A percentile compares a stretch with the other conserved stretches of the same genome.
Conservation (phyloP, 2,888 invertebrate species). For the Pyralis farinalis region DNA sequence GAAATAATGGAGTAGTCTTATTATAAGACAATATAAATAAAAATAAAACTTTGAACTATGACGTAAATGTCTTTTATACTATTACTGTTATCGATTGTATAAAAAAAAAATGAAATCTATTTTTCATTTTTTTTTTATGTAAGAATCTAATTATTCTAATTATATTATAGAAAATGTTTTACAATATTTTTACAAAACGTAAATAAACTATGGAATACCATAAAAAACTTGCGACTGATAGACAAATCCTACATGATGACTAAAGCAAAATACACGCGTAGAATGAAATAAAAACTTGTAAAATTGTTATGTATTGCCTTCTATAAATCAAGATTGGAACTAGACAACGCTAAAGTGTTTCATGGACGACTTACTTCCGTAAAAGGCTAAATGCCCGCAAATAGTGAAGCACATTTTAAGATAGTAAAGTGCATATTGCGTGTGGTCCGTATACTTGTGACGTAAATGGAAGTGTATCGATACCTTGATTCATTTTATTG, state of each 20-base stretch:
- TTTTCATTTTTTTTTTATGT: no score
- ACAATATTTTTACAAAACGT: no score
- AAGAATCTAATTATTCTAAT: no score
- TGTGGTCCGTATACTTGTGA: constrained; percentile 39
- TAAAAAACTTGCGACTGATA: no score
- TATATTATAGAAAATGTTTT: no score
- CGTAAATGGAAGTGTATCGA: constrained; percentile 29
- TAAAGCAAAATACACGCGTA: neutral
- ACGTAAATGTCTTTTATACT: no score
- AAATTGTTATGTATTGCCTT: constrained; percentile 7
- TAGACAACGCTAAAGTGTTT: constrained; percentile 15
- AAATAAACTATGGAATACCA: no score
- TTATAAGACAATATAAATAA: neutral
- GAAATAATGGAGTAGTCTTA: neutral
- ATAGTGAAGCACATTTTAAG: constrained; percentile 23
- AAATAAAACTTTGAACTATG: neutral
- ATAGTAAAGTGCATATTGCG: constrained; percentile 20
- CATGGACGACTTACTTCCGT: constrained; percentile 22
- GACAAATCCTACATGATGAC: neutral
- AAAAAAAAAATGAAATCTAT: no score
- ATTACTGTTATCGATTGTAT: no score
- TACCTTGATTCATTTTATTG: constrained; percentile 4
- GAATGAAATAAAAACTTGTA: neutral
- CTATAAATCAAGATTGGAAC: constrained; percentile 16
- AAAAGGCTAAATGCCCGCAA: constrained; percentile 31